These are phyloP conservation scores for Aphrophora alni DNA, from an alignment of 2,888 invertebrate species.

Conservation along the genomic window DNA sequence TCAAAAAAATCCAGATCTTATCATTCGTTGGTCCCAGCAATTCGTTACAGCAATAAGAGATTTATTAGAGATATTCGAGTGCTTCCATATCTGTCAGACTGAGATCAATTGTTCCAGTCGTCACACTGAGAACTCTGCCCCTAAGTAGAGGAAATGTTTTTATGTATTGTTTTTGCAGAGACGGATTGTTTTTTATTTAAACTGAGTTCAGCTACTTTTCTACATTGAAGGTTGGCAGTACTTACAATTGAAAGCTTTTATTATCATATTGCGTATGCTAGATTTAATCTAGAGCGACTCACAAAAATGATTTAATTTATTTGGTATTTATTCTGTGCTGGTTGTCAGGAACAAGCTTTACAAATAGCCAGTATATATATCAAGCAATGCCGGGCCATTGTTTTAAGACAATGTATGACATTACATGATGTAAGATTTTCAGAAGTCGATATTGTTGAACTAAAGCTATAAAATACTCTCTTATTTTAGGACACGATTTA, in stretches of 20 bases:
- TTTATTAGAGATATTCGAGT: neutral
- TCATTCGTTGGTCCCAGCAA: neutral
- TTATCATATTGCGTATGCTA: neutral
- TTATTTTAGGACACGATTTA: neutral
- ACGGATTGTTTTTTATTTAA: neutral
- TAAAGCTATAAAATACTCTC: neutral
- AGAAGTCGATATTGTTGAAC: neutral
- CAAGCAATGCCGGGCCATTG: neutral
- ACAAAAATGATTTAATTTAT: constrained; percentile 1
- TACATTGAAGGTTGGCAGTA: neutral
- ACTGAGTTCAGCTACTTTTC: neutral
- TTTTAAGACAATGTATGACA: neutral
- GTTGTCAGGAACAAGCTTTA: neutral
- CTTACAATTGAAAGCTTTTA: neutral
- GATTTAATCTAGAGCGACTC: neutral
- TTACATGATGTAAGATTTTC: neutral
- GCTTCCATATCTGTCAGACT: neutral
- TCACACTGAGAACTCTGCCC: neutral
- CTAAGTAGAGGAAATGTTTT: neutral
- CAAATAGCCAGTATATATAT: neutral
- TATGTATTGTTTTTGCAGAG: neutral
- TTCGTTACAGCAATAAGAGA: neutral
- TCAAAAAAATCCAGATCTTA: neutral
- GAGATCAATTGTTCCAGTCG: neutral
- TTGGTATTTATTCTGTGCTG: neutral